A percentile compares a stretch with the other conserved stretches of the same genome.
Evolutionary conservation across 2,888 invertebrate genomes (phyloP).

Genomic region (Andrena bucephala): DNA sequence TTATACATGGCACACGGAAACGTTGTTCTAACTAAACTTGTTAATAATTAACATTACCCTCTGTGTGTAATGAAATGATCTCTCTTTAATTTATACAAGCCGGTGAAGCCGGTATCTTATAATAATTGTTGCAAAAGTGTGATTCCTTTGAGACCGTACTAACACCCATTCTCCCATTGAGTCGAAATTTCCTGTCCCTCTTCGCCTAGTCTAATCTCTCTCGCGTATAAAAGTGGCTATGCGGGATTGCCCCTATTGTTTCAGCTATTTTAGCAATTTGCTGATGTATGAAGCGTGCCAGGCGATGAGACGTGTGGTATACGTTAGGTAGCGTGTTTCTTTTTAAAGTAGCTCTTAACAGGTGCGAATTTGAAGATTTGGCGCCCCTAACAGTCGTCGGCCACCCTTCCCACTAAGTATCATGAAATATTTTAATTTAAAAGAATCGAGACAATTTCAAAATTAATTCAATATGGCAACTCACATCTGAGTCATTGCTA

Average conservation of each 20-base stretch:
- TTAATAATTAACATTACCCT: constrained; percentile 24
- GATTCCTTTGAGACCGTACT: constrained; percentile 41
- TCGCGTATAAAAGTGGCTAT: constrained; percentile 28
- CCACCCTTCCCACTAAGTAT: no score
- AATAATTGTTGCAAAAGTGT: constrained; percentile 42
- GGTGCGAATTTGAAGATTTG: no score
- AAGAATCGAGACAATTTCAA: no score
- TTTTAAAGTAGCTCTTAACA: background rate
- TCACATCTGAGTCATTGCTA: no score
- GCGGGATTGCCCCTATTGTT: constrained; percentile 52
- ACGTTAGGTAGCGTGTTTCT: background rate
- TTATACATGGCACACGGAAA: no score
- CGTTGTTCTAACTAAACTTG: no score
- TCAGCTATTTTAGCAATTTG: constrained; percentile 39
- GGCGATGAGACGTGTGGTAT: constrained; percentile 17
- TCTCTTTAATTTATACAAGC: constrained; percentile 32
- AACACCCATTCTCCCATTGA: constrained; percentile 39
- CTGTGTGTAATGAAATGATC: constrained; percentile 2
- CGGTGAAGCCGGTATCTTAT: constrained; percentile 29
- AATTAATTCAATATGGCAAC: no score
- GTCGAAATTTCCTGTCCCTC: constrained; percentile 1
- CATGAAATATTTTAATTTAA: no score
- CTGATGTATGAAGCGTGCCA: constrained; percentile 42
- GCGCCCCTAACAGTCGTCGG: no score
- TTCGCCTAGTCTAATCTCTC: constrained; percentile 39